phyloP scores from a whole-genome alignment of 2,888 invertebrate genomes.

The Heliconius charithonia region DNA sequence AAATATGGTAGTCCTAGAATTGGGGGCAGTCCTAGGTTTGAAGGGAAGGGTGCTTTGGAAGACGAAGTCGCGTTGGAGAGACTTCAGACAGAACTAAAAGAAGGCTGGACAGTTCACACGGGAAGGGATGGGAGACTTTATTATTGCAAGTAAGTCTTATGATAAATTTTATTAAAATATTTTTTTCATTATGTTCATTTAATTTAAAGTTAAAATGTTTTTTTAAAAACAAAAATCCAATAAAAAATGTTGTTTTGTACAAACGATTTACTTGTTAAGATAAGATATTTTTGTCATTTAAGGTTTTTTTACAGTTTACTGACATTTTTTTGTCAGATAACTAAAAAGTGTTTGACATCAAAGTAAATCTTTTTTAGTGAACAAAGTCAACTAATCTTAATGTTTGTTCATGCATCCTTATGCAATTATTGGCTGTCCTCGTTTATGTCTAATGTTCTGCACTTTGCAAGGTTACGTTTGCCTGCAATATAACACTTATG shows the following conservation, averaged over 20 bases:
- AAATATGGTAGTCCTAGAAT: slow-evolving; percentile 71
- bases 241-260: too few species aligned
- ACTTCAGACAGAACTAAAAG: slow-evolving; percentile 85
- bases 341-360: too few species aligned
- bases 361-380: too few species aligned
- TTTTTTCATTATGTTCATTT: not conserved
- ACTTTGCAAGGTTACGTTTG: slow-evolving; percentile 9
- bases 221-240: too few species aligned
- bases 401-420: not conserved
- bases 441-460: slow-evolving; percentile 14
- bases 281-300: not conserved
- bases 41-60: slow-evolving; percentile 62
- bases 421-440: not conserved
- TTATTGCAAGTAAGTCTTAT: slow-evolving; percentile 93
- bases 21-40: slow-evolving; percentile 73
- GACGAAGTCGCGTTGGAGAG: slow-evolving; percentile 80
- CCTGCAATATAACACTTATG: not conserved
- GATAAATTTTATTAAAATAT: not conserved
- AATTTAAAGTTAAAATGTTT: not conserved
- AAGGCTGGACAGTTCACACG: slow-evolving; percentile 91
- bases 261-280: not conserved
- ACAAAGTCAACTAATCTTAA: too few species aligned
- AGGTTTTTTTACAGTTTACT: not conserved
- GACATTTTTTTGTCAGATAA: too few species aligned
- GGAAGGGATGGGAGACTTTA: slow-evolving; percentile 92